A percentile compares a stretch with the other conserved stretches of the same genome.
Evolutionary conservation across 2,797 vertebrate species (phyloP).

Genomic region (Holocentrus rufus): DNA sequence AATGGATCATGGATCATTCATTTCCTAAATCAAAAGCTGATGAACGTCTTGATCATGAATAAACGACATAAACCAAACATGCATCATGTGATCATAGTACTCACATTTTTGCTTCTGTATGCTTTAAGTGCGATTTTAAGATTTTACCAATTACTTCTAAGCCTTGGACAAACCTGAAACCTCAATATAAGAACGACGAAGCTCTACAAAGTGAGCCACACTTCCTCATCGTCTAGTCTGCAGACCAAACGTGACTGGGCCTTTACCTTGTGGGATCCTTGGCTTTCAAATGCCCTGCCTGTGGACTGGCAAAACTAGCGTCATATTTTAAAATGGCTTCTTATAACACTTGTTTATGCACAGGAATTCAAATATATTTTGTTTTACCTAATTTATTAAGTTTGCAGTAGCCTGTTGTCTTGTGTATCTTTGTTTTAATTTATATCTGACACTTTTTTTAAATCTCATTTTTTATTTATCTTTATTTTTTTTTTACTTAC

Average conservation of each 20-base stretch:
- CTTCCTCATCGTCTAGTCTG: background rate
- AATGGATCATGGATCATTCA: conserved; percentile 8
- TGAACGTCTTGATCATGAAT: conserved; percentile 7
- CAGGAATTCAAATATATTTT: background rate
- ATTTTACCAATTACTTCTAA: conserved; percentile 18
- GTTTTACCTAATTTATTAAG: background rate
- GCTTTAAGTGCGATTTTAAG: background rate
- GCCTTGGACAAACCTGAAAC: background rate
- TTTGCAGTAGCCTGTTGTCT: background rate
- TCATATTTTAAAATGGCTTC: background rate
- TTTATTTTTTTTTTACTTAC: background rate
- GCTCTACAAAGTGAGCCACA: background rate
- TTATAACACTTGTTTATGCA: background rate
- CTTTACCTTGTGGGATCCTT: background rate
- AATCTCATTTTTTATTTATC: background rate
- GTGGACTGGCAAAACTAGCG: no score
- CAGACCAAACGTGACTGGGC: background rate
- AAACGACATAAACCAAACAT: background rate
- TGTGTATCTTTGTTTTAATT: background rate
- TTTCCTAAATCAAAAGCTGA: conserved; percentile 28
- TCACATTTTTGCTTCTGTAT: background rate
- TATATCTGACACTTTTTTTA: background rate
- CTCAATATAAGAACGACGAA: background rate
- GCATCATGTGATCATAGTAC: background rate
- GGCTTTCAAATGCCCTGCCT: background rate